Evolutionary conservation across 2,113 vertebrate genomes (phyloP).

Genomic region (Apeltes quadracus): DNA sequence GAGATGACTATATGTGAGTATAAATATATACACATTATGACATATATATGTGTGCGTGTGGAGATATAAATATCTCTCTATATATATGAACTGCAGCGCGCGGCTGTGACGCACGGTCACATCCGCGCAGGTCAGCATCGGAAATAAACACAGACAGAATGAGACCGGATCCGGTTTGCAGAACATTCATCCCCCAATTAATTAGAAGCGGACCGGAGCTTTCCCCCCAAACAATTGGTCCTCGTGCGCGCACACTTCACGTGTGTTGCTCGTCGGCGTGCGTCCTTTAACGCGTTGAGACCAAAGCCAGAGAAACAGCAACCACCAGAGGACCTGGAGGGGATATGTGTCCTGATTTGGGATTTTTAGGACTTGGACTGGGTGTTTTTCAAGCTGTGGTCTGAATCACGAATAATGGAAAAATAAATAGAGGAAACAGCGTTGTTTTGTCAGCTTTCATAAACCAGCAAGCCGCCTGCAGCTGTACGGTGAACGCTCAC

Average conservation of each 20-base stretch:
- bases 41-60: too few species aligned
- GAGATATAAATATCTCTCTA: too few species aligned
- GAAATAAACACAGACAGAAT: constrained; percentile 17
- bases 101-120: constrained; percentile 50
- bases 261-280: not conserved
- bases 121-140: constrained; percentile 29
- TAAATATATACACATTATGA: too few species aligned
- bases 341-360: not conserved
- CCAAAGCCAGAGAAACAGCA: not conserved
- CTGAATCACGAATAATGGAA: not conserved
- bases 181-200: not conserved
- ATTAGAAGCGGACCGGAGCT: constrained; percentile 1
- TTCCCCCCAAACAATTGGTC: too few species aligned
- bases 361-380: constrained; percentile 3
- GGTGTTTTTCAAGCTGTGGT: not conserved
- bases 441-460: constrained; percentile 7
- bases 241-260: not conserved
- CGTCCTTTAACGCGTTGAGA: not conserved
- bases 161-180: constrained; percentile 33
- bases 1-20: too few species aligned
- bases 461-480: not conserved
- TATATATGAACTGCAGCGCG: not conserved
- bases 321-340: not conserved
- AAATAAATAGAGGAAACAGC: not conserved
- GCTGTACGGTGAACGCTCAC: not conserved